These are phyloP conservation scores for Drosophila tropicalis DNA, from an alignment of 1,140 invertebrate species.

Conservation along the genomic window DNA sequence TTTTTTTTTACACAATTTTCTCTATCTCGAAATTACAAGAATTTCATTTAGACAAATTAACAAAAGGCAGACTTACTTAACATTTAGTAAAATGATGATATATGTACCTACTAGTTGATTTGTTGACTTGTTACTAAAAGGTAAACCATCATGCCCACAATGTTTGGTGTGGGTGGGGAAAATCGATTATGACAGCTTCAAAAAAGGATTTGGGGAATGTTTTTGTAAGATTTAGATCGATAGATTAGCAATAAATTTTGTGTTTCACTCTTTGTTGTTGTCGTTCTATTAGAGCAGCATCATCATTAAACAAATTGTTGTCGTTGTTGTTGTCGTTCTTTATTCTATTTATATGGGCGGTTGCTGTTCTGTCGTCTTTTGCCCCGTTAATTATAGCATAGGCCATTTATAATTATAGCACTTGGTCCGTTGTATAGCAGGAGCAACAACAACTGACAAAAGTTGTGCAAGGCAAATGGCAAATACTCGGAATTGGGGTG, in stretches of 20 bases:
- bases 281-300: background rate
- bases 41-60: too few relatives aligned
- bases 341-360: slow-evolving; percentile 71
- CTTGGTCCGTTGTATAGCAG: slow-evolving; percentile 7
- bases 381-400: slow-evolving; percentile 70
- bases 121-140: too few relatives aligned
- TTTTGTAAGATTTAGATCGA: background rate
- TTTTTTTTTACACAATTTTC: too few relatives aligned
- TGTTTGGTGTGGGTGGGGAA: too few relatives aligned
- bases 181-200: too few relatives aligned
- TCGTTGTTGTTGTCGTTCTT: background rate
- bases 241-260: background rate
- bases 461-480: slow-evolving; percentile 47
- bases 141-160: too few relatives aligned
- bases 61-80: too few relatives aligned
- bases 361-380: slow-evolving; percentile 61
- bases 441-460: background rate
- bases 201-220: background rate
- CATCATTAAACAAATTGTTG: slow-evolving; percentile 9
- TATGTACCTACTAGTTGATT: too few relatives aligned
- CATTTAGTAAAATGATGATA: too few relatives aligned
- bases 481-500: too few relatives aligned
- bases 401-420: slow-evolving; percentile 73
- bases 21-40: too few relatives aligned
- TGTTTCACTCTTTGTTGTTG: background rate